Evolutionary conservation across 2,888 invertebrate species (phyloP), one percentile per base, ranked within the genome.

Genomic region (Eumacrocentrus americanus): DNA sequence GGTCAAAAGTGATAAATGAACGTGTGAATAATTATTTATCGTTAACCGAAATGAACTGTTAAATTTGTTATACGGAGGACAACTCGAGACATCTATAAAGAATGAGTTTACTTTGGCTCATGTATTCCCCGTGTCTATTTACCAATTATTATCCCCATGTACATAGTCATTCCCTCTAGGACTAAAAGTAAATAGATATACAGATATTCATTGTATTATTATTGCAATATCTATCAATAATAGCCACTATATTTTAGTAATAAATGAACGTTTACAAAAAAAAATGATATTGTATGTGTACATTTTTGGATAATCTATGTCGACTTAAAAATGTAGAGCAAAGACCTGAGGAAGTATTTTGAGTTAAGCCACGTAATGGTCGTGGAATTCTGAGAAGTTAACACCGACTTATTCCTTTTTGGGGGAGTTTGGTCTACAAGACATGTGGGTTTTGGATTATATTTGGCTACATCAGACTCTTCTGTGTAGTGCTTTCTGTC

Each of bases 251-350:
- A 64, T 64, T 64, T 62, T 66, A 58, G 56, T 62, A 64, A 64
- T 66, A 64, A 65, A 65, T 34, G 34, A 54, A 64, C 58, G 52
- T 60, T 58, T 58, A 55, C 52, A 29, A 6, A 29, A 9, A 6
- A 29, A 29, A 29, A 6, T 29, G 29, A 29, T 9, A 6, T 9
- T 4, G 29, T 29, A 29, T 29, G 4, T 29, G 4, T 29, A 29
- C 5, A 9, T 29, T 29, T 29, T 29, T 29, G 29, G 29, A 29
- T 29, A 9, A 6, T 6, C 29, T 9, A 29, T 29, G 29, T 29
- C 9, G 56, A 55, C 38, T 14, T 38, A 67, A 71, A 71, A 73
- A 73, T 72, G 65, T 73, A 51, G 71, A 71, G 69, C 70, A 71
- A 70, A 63, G 66, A 72, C 68, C 71, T 61, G 42, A 35, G 34